Percentiles rank a stretch among this genome's conserved stretches.
Conservation (phyloP, 2,888 invertebrate genomes). For the Lasius platythorax region DNA sequence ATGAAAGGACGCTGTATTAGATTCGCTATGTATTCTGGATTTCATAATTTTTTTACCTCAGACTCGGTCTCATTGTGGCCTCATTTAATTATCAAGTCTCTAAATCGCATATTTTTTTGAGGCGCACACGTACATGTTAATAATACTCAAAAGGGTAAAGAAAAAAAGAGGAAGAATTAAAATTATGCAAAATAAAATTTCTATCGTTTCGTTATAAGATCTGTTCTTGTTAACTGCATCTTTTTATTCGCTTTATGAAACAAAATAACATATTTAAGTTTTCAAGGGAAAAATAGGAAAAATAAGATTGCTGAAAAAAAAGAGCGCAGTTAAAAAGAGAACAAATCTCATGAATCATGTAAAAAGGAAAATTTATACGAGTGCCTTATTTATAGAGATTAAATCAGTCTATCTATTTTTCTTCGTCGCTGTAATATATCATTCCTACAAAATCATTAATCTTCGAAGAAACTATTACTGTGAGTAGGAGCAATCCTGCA, state of each 20-base stretch:
- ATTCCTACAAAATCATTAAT: constrained; percentile 29
- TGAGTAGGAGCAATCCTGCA: not conserved
- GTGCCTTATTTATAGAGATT: constrained; percentile 27
- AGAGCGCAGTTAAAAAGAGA: not conserved
- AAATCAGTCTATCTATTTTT: constrained; percentile 27
- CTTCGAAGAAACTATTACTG: not conserved
- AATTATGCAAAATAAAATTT: constrained; percentile 6
- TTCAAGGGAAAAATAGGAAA: not conserved
- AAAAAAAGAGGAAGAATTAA: not conserved
- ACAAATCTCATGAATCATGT: not conserved
- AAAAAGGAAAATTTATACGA: constrained; percentile 19
- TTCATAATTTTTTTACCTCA: not conserved
- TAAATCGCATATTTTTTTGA: not conserved
- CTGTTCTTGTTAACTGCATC: not conserved
- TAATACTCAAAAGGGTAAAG: not conserved
- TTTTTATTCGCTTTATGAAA: constrained; percentile 2
- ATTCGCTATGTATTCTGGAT: not conserved
- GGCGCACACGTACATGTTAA: not conserved
- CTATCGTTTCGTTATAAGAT: not conserved
- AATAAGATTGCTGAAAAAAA: constrained; percentile 11
- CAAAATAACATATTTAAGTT: not conserved
- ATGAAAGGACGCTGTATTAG: not conserved
- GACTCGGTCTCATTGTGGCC: not conserved
- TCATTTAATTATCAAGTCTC: not conserved
- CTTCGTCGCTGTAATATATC: constrained; percentile 16